Evolutionary conservation across 2,888 invertebrate species (phyloP), one percentile per base, ranked within the genome.

Genomic region (Meteorus cinctellus): DNA sequence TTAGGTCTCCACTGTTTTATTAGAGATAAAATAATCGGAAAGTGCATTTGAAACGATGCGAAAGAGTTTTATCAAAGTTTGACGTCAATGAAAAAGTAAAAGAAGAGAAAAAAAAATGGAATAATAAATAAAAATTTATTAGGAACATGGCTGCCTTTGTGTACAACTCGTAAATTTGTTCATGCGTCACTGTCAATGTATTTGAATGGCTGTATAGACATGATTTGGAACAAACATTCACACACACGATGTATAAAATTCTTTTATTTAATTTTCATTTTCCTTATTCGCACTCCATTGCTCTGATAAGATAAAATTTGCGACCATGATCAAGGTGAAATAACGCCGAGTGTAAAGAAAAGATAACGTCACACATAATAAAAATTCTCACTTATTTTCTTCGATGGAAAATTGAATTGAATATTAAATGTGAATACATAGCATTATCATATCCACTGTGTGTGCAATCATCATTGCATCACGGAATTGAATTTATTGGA

Each of bases 1-100:
- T 55, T 55, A 19, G 55, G 55, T 55, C 19, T 55, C 55, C 55
- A 55, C 55, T 55, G 55, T 55, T 55, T 55, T 55, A 55, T 55
- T 55, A 55, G 19, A 55, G 55, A 55, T 55, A 55, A 55, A 55
- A 55, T 55, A 55, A 55, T 55, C 55, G 19, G 55, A 55, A 55
- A 55, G 55, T 55, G 55, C 19, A 55, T 55, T 19, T 19, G 55
- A 55, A 41, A 19, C 55, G 55, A 55, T 55, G 55, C 55, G 55
- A 55, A 55, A 19, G 55, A 19, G 55, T 55, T 55, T 55, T 55
- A 55, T 55, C 55, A 55, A 55, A 55, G 19, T 55, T 55, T 55
- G 55, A 55, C 55, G 55, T 55, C 65, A 41, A 34, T 34, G 34
- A 41, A 12, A 34, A 62, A 62, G 62, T 24, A 31, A 14, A 14